Base-by-base conservation (phyloP, 64 coral and sea anemone genomes). In the Montipora efflorescens region DNA sequence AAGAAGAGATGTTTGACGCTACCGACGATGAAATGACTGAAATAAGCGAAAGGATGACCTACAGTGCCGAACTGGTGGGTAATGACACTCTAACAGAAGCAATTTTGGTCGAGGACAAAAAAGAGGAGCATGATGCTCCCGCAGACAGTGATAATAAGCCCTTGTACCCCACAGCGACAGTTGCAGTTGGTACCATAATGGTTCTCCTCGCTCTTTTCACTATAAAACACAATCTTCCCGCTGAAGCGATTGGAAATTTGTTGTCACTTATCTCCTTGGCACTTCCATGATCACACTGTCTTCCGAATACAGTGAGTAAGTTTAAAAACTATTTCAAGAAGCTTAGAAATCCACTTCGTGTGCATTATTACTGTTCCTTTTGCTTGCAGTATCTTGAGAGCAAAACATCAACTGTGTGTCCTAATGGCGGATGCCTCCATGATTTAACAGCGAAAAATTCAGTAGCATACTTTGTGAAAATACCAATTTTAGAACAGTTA, bases 271-370 rank as follows among this genome's bases (percentile, higher is more conserved):
- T 94, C 43, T 81, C 86, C 47, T 59, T 94, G 61, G 4, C 75
- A 47, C 77, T 94, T 64, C 92, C 86, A 58, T 43, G 51, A 8
- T 51, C 58, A 75, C 67, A 90, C 67, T 62, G 71, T 67, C 76
- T 95, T 5, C 88, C 80, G 8, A 84, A 74, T 21, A 92, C 94
- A 16, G 55, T 91, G 43, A 85, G 72, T 16, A 88, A 46, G 36
- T 95, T 92, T 78, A 92, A 92, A 68, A 88, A 82, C 48, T 92
- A 88, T 14, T 95, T 92, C 87, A 53, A 73, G 59, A 95, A 75
- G 36, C 71, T 91, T 52, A 22, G 81, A 44, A 84, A 90, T 79
- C 89, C 89, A 80, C 82, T 88, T 43, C 13, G 77, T 14, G 21
- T 87, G 53, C 89, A 95, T 91, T 82, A 80, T 36, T 95, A 91